Conservation (phyloP, 2,113 vertebrate species). For the Oophaga pumilio region DNA sequence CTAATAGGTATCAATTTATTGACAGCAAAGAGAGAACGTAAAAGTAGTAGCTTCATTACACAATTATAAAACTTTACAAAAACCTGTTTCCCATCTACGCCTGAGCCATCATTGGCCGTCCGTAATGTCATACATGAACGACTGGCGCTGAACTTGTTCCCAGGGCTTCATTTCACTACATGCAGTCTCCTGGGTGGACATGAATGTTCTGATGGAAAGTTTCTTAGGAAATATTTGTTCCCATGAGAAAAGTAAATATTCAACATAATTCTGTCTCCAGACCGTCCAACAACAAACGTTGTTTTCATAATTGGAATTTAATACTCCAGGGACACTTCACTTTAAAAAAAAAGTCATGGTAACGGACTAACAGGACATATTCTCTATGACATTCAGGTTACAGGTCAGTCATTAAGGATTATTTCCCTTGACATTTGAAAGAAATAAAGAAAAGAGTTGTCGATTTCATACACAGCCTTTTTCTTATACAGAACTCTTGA, state of each 20-base stretch:
- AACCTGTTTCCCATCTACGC: no score
- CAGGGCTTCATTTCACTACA: background rate
- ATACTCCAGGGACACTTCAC: background rate
- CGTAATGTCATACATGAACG: background rate
- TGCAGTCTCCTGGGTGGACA: background rate
- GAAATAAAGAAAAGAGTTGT: no score
- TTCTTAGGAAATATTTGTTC: constrained; percentile 31
- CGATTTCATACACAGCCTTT: no score
- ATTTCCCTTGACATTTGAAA: no score
- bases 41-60: no score
- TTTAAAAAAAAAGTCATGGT: background rate
- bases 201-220: constrained; percentile 30
- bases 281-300: constrained; percentile 60
- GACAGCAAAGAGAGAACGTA: background rate
- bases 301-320: constrained; percentile 58
- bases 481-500: no score
- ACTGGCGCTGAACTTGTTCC: background rate
- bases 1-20: background rate
- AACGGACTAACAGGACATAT: background rate
- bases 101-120: background rate
- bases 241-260: constrained; percentile 68
- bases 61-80: no score
- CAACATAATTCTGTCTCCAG: constrained; percentile 64
- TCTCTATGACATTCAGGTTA: background rate
- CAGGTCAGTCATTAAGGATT: background rate